phyloP scores from a whole-genome alignment of 2,113 vertebrate species.

The Dolichallabes microphthalmus region DNA sequence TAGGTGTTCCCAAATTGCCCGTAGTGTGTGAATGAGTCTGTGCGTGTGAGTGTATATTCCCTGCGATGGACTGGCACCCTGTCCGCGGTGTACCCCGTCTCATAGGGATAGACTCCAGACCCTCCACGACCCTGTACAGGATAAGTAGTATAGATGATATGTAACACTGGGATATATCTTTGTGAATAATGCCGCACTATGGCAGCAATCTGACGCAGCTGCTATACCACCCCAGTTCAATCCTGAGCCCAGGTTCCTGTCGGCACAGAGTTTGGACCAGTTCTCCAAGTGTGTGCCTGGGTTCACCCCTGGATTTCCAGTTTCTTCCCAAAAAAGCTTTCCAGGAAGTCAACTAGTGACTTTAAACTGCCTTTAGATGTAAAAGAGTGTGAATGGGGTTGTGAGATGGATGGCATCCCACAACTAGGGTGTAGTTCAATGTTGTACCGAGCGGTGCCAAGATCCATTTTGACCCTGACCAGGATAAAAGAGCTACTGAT shows the following conservation, averaged over 20 bases:
- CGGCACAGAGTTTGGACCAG: background rate
- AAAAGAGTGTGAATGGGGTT: background rate
- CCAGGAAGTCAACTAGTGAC: background rate
- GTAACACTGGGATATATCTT: slow-evolving; percentile 6
- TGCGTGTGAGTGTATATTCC: too few relatives aligned
- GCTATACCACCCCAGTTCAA: background rate
- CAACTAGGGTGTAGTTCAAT: background rate
- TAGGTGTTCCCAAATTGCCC: too few relatives aligned
- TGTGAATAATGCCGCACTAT: background rate
- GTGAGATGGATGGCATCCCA: background rate
- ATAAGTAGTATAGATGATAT: background rate
- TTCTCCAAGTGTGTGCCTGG: background rate
- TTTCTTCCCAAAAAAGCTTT: background rate
- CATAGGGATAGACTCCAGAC: too few relatives aligned
- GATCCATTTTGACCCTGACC: background rate
- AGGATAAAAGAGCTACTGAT: background rate
- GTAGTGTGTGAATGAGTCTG: too few relatives aligned
- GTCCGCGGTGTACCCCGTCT: too few relatives aligned
- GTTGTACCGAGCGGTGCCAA: background rate
- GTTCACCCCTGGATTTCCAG: background rate
- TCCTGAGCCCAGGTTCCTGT: slow-evolving; percentile 13
- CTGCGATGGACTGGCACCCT: too few relatives aligned
- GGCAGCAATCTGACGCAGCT: background rate
- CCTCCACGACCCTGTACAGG: too few relatives aligned
- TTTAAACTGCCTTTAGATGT: background rate